Base-by-base conservation (phyloP, 1,140 invertebrate species). In the Venturia canescens region DNA sequence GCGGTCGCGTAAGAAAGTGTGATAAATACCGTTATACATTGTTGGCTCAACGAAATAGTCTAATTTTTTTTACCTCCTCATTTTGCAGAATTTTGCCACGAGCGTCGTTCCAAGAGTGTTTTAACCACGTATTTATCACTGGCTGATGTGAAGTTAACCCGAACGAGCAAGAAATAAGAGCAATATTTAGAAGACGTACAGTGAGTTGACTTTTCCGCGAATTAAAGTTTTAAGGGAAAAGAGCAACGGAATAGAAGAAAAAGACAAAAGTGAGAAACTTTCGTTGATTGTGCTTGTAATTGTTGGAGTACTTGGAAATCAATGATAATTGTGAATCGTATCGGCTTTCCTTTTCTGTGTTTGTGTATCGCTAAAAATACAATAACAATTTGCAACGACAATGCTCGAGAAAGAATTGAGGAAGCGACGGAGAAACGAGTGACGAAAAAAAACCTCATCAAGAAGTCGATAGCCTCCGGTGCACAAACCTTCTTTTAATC, bases 281-380 rank as follows among this genome's bases (percentile, higher is more conserved):
- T 57, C 6, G n/a, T 53, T 23, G 48, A 63, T 44, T 11, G 38
- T 44, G 3, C 70, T 44, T 26, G 69, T n/a, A n/a, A n/a, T 23
- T 50, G 31, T 66, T 34, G 31, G 57, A 57, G 72, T 50, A 75
- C 69, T 38, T 26, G 27, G 27, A 69, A 74, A 60, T 79, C 77
- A 79, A 80, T 77, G 78, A 82, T 77, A 82, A 80, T 77, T 21
- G 44, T 82, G 18, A 44, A 75, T 74, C 26, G 69, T 48, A 16
- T 69, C 79, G 74, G 38, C 38, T 44, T 44, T 71, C 63, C 23
- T 57, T 63, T 67, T 50, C 38, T n/a, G n/a, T n/a, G 21, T 77
- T 76, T 26, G 60, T 66, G 23, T 23, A 66, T 80, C 1, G 1
- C 79, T 77, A 27, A 63, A 60, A 53, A 79, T 82, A 75, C 72